Evolutionary conservation across 2,113 vertebrate genomes (phyloP), one percentile per base, ranked within the genome.

Genomic region (Aphyosemion australe): DNA sequence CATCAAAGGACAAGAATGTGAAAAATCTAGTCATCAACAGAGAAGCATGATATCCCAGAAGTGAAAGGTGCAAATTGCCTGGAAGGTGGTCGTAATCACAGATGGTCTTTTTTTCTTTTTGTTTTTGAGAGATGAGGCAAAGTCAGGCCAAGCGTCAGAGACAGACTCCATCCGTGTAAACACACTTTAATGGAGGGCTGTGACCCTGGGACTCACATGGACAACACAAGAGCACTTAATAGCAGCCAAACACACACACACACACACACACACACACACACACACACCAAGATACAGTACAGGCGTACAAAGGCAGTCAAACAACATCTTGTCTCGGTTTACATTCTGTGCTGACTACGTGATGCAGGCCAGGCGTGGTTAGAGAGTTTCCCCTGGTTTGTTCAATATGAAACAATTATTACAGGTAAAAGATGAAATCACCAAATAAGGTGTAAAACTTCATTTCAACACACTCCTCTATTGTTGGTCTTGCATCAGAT

Each of bases 181-280:
- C 91, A 89, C 60, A 46, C 31, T 65, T 43, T 84, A 85, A 88
- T 87, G 79, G 84, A 89, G 43, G 80, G 37, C 76, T 54, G 19
- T 15, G 34, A 83, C 58, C 48, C 42, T 21, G 18, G 43, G 13
- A 42, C 50, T 63, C 67, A 48, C 67, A 48, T 49, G 41, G 51
- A 52, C 19, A 7, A 78, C 65, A 71, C 34, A 70, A 26, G 54
- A 46, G 57, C 37, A n/a, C 72, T 74, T 72, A 65, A 37, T 26
- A 26, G 26, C 26, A 26, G 26, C 5, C 26, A 26, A 26, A 2
- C 26, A 2, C 26, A 26, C 26, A 26, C 26, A 26, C 1, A 2
- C 26, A 26, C 26, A 2, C 26, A 2, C 26, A 26, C 26, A 5
- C 26, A 26, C 26, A 2, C 26, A 26, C 26, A 26, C 26, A 5